Conservation (phyloP, 2,113 vertebrate genomes). For the Setophaga kirtlandii region DNA sequence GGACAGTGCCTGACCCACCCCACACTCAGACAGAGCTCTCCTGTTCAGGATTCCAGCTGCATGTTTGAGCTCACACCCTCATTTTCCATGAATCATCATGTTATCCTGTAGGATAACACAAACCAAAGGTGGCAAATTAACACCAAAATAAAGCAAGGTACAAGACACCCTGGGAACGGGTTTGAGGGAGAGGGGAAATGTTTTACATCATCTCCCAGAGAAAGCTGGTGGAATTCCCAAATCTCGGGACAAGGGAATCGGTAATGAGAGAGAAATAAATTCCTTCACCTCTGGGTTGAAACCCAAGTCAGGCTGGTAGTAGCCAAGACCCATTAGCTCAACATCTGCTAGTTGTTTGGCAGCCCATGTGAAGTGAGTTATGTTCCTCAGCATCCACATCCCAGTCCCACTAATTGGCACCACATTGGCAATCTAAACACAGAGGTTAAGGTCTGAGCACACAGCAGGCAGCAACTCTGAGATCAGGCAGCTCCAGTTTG, state of each 20-base stretch:
- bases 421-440: slow-evolving; percentile 49
- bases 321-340: slow-evolving; percentile 48
- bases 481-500: neutral
- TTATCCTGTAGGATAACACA: neutral
- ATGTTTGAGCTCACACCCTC: neutral
- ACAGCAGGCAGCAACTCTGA: neutral
- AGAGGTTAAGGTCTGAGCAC: slow-evolving; percentile 15
- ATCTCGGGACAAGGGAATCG: neutral
- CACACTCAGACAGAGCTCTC: neutral
- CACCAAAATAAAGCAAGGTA: neutral
- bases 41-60: neutral
- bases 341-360: slow-evolving; percentile 56
- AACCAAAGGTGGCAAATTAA: neutral
- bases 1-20: neutral
- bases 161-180: neutral
- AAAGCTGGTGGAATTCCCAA: neutral
- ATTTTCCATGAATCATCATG: neutral
- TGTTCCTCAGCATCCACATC: neutral
- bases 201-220: neutral
- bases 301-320: slow-evolving; percentile 43
- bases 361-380: slow-evolving; percentile 29
- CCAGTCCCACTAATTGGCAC: slow-evolving; percentile 52
- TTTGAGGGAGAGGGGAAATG: neutral
- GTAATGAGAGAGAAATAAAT: slow-evolving; percentile 44
- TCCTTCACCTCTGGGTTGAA: slow-evolving; percentile 54